These are phyloP conservation scores for Xestoiulus laeticollis DNA, from an alignment of 2,888 invertebrate genomes.

Conservation along the genomic window DNA sequence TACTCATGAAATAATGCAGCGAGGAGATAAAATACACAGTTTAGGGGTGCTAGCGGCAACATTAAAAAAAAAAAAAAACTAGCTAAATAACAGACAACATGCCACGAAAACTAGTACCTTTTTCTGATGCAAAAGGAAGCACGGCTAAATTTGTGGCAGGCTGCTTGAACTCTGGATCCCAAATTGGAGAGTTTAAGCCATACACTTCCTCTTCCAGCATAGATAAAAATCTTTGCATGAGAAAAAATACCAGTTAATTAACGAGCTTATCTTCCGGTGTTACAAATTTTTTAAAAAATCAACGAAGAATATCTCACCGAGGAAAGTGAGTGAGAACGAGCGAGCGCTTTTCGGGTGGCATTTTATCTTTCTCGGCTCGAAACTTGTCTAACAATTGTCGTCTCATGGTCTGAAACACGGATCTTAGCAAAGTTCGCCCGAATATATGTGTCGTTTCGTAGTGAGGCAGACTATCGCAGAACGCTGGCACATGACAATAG, in stretches of 20 bases:
- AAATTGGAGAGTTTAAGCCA: conserved; percentile 85
- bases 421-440: conserved; percentile 84
- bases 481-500: conserved; percentile 94
- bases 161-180: conserved; percentile 90
- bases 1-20: background rate
- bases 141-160: conserved; percentile 64
- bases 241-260: conserved; percentile 51
- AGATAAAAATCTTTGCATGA: conserved; percentile 76
- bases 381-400: conserved; percentile 91
- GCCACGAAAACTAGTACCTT: conserved; percentile 51
- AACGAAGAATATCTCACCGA: conserved; percentile 64
- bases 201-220: conserved; percentile 89
- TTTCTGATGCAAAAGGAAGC: conserved; percentile 51
- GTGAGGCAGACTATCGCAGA: conserved; percentile 91
- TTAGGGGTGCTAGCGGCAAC: too few relatives aligned
- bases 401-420: conserved; percentile 83
- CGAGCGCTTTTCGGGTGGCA: conserved; percentile 84
- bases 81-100: too few relatives aligned
- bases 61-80: too few relatives aligned
- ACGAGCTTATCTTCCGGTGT: background rate
- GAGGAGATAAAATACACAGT: background rate
- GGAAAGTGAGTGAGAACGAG: conserved; percentile 90
- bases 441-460: conserved; percentile 92
- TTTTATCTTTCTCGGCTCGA: conserved; percentile 85
- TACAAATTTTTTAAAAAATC: background rate